Evolutionary conservation across 2,113 vertebrate genomes (phyloP), one percentile per base, ranked within the genome.

Genomic region (Ranitomeya imitator): DNA sequence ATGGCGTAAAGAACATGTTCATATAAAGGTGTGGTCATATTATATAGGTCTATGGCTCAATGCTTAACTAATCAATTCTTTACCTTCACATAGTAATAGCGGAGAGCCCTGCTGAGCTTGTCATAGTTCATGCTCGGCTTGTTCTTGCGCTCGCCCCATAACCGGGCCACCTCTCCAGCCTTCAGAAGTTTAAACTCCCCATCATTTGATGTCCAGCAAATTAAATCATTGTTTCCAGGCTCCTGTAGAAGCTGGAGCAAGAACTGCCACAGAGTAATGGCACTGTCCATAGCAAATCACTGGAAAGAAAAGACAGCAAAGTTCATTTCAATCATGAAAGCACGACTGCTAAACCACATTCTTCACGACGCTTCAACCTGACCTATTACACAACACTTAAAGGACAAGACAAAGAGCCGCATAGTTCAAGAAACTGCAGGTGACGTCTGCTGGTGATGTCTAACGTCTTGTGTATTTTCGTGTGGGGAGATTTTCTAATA

Each of bases 51-150:
- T 31, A 31, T 31, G 26, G 26, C 26, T 31, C 26, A 31, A 31
- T 31, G 2, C 26, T 31, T 31, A 31, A 31, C 23, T 31, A 57
- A 23, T 11, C 2, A 8, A 13, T 4, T 52, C 2, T 79, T 93
- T 94, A 99, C 98, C 97, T 99, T 99, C 90, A 99, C 98, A 0
- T 99, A 99, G 93, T 99, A 99, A 93, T 99, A 99, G 94, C 98
- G 93, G 93, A 99, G 97, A 2, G 98, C 98, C n/a, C 98, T 93
- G 93, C 98, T 99, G 91, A 99, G 97, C 91, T 99, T 99, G 92
- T 99, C 98, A 0, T 99, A 99, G 93, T 99, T 99, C 98, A 99
- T 99, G 90, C 96, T 99, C 85, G 97, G 97, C 91, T 99, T 99
- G 94, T 99, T 99, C 93, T 99, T 99, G 59, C 97, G 97, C 89